phyloP scores from a whole-genome alignment of 2,888 invertebrate species.

The Drosophila mimica region DNA sequence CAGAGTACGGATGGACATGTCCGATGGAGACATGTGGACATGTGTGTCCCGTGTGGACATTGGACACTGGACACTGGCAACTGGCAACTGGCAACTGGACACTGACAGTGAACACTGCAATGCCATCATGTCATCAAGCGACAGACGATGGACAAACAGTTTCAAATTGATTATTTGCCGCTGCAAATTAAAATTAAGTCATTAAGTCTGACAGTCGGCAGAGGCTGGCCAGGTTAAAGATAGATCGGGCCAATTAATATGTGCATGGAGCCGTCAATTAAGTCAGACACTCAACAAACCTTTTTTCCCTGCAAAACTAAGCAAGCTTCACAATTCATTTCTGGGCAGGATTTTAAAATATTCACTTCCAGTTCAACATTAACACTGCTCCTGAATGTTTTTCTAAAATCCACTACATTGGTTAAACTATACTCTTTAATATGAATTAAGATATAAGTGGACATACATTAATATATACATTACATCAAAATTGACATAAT shows the following conservation, averaged over 20 bases:
- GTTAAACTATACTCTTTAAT: conserved; percentile 6
- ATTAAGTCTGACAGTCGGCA: conserved; percentile 58
- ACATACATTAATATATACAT: not conserved
- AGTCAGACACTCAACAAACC: conserved; percentile 12
- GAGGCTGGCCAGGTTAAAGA: conserved; percentile 1
- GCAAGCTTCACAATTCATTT: conserved; percentile 15
- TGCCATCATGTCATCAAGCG: conserved; percentile 74
- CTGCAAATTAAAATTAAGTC: conserved; percentile 81
- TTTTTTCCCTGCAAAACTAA: conserved; percentile 3
- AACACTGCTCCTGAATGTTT: conserved; percentile 23
- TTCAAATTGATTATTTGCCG: conserved; percentile 77
- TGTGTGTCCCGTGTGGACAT: conserved; percentile 27
- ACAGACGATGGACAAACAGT: conserved; percentile 81
- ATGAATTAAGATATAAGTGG: not conserved
- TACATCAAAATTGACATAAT: conserved; percentile 15
- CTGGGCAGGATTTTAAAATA: not conserved
- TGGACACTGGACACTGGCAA: conserved; percentile 3
- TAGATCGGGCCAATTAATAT: conserved; percentile 17
- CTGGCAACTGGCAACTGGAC: not conserved
- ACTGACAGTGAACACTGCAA: conserved; percentile 27
- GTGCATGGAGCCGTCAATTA: conserved; percentile 32
- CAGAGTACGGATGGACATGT: conserved; percentile 10
- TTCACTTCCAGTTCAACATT: conserved; percentile 35
- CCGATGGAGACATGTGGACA: conserved; percentile 31
- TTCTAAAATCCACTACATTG: conserved; percentile 13